Conservation (phyloP, 2,888 invertebrate genomes). For the Phymatocera aterrima region DNA sequence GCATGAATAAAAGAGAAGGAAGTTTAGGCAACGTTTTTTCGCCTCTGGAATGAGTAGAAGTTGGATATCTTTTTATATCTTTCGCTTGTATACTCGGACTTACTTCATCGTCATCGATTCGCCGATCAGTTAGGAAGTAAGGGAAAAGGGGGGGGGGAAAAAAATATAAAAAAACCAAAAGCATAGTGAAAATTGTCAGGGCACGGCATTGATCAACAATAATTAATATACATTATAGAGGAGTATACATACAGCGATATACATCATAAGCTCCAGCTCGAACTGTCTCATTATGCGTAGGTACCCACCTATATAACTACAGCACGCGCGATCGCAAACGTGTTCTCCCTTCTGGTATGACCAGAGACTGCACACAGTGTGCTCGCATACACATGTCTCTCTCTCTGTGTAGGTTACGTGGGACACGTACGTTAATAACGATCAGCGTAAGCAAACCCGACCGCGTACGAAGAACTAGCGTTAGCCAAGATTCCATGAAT, state of each 20-base stretch:
- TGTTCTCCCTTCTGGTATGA: neutral
- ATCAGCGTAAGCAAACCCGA: neutral
- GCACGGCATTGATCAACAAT: neutral
- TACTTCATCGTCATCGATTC: too few species aligned
- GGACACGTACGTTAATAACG: conserved; percentile 26
- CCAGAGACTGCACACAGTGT: neutral
- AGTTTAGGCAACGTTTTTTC: too few species aligned
- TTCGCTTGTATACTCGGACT: too few species aligned
- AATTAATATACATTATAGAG: neutral
- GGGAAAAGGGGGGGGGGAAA: too few species aligned
- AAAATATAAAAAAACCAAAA: too few species aligned
- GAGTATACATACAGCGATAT: neutral
- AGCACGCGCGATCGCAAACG: conserved; percentile 20
- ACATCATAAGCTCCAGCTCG: neutral
- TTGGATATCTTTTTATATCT: too few species aligned
- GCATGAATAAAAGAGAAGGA: too few species aligned
- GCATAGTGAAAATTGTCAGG: neutral
- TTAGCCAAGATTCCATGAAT: conserved; percentile 46
- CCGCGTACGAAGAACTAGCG: conserved; percentile 34
- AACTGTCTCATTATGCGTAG: conserved; percentile 17
- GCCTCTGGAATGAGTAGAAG: too few species aligned
- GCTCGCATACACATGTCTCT: too few species aligned
- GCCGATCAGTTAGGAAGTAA: too few species aligned
- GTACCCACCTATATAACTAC: too few species aligned
- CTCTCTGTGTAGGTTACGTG: neutral